phyloP scores from a whole-genome alignment of 2,113 vertebrate genomes.

The Dryoscopus gambensis region DNA sequence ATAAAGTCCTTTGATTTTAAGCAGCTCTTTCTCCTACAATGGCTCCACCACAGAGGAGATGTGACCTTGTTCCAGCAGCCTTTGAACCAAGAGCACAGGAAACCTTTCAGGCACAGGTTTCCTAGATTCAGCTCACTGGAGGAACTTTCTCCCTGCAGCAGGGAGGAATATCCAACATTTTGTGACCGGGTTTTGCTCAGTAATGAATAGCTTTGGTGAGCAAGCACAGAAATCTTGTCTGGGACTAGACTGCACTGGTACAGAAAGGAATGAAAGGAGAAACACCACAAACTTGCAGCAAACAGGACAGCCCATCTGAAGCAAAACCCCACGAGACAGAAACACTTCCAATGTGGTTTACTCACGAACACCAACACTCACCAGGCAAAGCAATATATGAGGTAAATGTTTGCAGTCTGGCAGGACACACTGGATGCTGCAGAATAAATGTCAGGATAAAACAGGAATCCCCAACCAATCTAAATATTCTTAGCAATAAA shows the following conservation, averaged over 20 bases:
- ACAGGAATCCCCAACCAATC: neutral
- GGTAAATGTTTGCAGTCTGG: neutral
- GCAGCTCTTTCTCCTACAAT: neutral
- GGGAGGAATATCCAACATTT: neutral
- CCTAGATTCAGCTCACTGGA: neutral
- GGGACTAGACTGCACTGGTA: neutral
- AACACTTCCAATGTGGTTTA: neutral
- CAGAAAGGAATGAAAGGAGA: neutral
- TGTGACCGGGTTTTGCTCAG: neutral
- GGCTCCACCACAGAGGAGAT: neutral
- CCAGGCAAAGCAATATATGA: neutral
- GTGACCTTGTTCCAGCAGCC: neutral
- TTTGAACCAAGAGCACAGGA: neutral
- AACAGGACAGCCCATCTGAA: neutral
- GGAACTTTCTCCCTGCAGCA: neutral
- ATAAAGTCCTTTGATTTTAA: neutral
- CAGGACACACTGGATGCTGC: neutral
- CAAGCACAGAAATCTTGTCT: neutral
- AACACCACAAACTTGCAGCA: neutral
- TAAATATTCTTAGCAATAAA: neutral
- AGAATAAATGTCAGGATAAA: neutral
- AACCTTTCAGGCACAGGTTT: neutral
- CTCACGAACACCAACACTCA: neutral
- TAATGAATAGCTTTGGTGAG: neutral
- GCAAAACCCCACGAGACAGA: neutral